Percentiles rank a stretch among this genome's conserved stretches.
These are phyloP conservation scores for Drosophila repleta DNA, from an alignment of 1,140 invertebrate genomes.

Conservation along the genomic window DNA sequence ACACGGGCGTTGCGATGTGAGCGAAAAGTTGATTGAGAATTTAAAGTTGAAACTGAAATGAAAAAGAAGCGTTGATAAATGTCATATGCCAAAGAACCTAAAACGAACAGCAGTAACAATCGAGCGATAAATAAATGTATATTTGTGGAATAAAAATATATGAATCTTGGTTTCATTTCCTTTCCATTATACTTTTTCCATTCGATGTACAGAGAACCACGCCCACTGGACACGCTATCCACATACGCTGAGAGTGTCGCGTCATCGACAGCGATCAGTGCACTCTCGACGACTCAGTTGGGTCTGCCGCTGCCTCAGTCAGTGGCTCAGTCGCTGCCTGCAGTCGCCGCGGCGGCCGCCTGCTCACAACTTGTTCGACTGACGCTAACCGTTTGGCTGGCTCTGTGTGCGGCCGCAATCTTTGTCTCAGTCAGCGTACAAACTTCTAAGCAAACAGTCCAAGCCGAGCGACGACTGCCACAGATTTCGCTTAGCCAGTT, in stretches of 20 bases:
- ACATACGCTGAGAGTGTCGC: conserved; percentile 12
- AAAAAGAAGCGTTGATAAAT: conserved; percentile 54
- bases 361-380: conserved; percentile 34
- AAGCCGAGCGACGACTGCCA: conserved; percentile 14
- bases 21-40: conserved; percentile 33
- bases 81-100: conserved; percentile 2
- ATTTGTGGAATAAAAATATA: conserved; percentile 50
- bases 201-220: conserved; percentile 1
- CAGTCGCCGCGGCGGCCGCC: too few relatives aligned
- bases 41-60: conserved; percentile 28
- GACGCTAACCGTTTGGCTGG: conserved; percentile 30
- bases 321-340: background rate
- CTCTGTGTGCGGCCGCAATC: conserved; percentile 55
- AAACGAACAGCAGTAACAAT: conserved; percentile 39
- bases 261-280: conserved; percentile 37
- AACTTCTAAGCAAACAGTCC: conserved; percentile 77
- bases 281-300: conserved; percentile 10
- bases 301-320: conserved; percentile 1
- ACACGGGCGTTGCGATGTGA: conserved; percentile 13
- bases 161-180: conserved; percentile 33
- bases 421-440: conserved; percentile 73
- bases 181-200: too few relatives aligned
- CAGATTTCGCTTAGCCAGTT: conserved; percentile 14
- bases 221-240: conserved; percentile 25
- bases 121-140: conserved; percentile 68